A percentile compares a stretch with the other conserved stretches of the same genome.
Evolutionary conservation across 2,797 vertebrate species (phyloP).

Genomic region (Phoeniculus purpureus): DNA sequence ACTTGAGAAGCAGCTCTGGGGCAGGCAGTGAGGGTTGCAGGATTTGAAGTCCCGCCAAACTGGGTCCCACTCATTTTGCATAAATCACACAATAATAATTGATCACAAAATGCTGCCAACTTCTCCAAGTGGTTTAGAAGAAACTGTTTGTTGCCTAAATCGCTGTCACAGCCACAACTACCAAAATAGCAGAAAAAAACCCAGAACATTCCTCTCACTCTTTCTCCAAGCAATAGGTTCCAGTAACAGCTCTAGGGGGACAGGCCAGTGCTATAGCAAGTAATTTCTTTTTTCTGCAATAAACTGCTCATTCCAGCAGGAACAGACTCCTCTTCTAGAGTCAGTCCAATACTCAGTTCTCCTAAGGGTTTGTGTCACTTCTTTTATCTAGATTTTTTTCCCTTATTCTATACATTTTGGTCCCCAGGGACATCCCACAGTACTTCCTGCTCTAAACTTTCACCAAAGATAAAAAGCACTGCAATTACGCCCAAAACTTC

Average conservation of each 20-base stretch:
- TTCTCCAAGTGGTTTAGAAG: neutral
- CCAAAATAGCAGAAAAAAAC: neutral
- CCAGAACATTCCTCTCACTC: neutral
- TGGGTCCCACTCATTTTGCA: neutral
- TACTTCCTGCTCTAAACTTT: constrained; percentile 14
- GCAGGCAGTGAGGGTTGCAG: neutral
- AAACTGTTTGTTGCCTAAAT: neutral
- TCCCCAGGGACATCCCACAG: constrained; percentile 10
- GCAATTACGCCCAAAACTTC: constrained; percentile 58
- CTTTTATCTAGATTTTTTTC: neutral
- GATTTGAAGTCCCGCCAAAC: neutral
- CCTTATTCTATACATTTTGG: constrained; percentile 7
- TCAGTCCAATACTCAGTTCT: neutral
- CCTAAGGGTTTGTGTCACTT: neutral
- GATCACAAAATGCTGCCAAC: neutral
- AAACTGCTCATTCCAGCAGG: neutral
- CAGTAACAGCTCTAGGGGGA: neutral
- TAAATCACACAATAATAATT: neutral
- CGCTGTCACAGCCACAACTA: neutral
- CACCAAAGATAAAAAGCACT: neutral
- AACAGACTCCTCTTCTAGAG: neutral
- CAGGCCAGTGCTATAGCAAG: neutral
- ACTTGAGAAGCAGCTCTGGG: too few species aligned
- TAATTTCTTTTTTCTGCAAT: neutral
- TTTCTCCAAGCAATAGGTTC: neutral